Base-by-base conservation (phyloP, 2,797 vertebrate genomes). In the Novumbra hubbsi region DNA sequence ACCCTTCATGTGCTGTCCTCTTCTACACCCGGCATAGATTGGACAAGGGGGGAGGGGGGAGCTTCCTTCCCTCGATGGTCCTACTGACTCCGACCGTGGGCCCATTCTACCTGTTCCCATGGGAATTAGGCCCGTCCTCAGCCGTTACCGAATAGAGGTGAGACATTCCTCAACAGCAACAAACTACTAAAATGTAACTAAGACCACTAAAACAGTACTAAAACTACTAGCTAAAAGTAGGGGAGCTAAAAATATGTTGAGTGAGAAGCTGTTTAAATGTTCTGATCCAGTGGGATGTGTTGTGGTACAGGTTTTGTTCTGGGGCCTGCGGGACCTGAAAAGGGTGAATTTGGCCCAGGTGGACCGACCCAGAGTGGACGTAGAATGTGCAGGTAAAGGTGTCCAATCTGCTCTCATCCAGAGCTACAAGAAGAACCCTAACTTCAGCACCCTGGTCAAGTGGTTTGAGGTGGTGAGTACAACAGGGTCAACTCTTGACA, bases 361-460 rank as follows among this genome's bases (percentile, higher is more conserved):
- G 79, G 97, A 99, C 87, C 86, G 96, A 32, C 98, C 98, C 0
- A 93, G 98, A 0, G 98, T 99, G 76, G 97, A 99, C 81, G 98
- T 99, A 0, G 98, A 99, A 86, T 99, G 98, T 76, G 96, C 97
- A 0, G 97, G 98, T 1, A 94, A 90, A 87, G 96, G 97, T 0
- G 96, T 99, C 28, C 98, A 99, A 81, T 99, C 98, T 0, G 92
- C 92, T 7, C 92, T 97, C 74, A 99, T 99, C 87, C 96, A 95
- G 80, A 98, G 98, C 90, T 99, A 98, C 89, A 99, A 98, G 93
- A 98, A 98, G 84, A 99, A 99, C 86, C 97, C 98, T 67, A 99
- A 99, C 87, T 99, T 99, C 86, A 96, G 92, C 93, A 98, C 95
- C 3, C 84, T 99, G 73, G 97, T 99, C 76, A 99, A 99, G 89